These are phyloP conservation scores for Megaceryle maxima DNA, from an alignment of 2,113 vertebrate species.

Conservation along the genomic window DNA sequence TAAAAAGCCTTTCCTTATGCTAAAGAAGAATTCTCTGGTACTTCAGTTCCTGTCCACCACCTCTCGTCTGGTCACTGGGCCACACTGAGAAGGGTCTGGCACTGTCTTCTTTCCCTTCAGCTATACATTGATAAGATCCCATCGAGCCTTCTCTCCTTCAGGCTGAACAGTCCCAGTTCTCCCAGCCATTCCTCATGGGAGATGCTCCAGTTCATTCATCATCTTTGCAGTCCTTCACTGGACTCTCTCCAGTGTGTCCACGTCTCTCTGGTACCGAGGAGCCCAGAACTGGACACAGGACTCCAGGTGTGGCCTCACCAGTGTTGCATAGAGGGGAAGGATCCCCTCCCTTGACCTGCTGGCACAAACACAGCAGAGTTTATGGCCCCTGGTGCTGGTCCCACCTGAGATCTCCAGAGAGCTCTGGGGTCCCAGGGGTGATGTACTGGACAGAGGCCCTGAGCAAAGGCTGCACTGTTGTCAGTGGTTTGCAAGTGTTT, in stretches of 20 bases:
- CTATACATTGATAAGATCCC: background rate
- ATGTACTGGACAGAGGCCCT: background rate
- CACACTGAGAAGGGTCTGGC: background rate
- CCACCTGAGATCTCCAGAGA: background rate
- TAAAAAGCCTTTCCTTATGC: background rate
- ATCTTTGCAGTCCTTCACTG: background rate
- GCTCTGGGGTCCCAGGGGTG: background rate
- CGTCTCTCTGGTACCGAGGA: background rate
- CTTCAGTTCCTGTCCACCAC: background rate
- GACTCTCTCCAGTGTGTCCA: background rate
- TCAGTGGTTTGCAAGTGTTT: background rate
- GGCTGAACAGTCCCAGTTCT: background rate
- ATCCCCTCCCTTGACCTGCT: background rate
- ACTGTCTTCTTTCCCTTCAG: background rate
- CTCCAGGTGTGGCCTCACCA: background rate
- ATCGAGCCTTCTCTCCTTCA: background rate
- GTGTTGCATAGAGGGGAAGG: background rate
- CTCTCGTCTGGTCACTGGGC: background rate
- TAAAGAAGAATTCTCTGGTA: background rate
- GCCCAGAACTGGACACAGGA: background rate
- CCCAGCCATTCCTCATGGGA: background rate
- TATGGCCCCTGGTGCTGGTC: background rate
- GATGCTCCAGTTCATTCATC: background rate
- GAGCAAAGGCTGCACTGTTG: background rate
- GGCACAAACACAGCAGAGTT: background rate